Base-by-base conservation (phyloP, 2,797 vertebrate species). In the Pseudopleuronectes americanus region DNA sequence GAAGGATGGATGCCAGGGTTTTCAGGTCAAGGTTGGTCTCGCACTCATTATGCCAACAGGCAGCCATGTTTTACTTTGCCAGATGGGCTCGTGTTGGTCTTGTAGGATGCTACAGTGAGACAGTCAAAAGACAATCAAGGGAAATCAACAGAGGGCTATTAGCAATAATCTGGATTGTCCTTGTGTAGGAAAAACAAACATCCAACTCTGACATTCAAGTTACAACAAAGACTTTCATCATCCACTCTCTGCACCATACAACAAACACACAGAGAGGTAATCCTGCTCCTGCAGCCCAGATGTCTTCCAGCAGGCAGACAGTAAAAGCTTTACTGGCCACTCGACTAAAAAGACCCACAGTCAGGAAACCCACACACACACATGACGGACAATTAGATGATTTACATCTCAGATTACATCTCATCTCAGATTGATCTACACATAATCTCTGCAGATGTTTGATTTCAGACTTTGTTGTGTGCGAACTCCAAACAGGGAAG, bases 21-120 rank as follows among this genome's bases (percentile, higher is more conserved):
- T 38, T 80, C 75, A 22, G 64, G 67, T 75, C 67, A 79, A 76
- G 78, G 76, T 79, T 48, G 45, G 57, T 28, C n/a, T 62, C 24
- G 23, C 16, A 13, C 28, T 71, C 58, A 28, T 38, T 23, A n/a
- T 47, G 24, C 28, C 47, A 66, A 52, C 58, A 14, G 24, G 49
- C 59, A 60, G 48, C 57, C 43, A 36, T 9, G 47, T 49, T 73
- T 51, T 52, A 31, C 17, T 57, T 64, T 56, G 17, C 43, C 58
- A 59, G 66, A 63, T 10, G 28, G 48, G 38, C 21, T 17, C 4
- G 1, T 31, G 17, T 54, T 66, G 56, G 38, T 9, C 45, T 53
- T 51, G 17, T 7, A 36, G 24, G 38, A 41, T 3, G 33, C 26
- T 26, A 36, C 0, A 49, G 55, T 1, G 0, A 52, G 17, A 64